Evolutionary conservation across 2,797 vertebrate genomes (phyloP).

Genomic region (Manis javanica): DNA sequence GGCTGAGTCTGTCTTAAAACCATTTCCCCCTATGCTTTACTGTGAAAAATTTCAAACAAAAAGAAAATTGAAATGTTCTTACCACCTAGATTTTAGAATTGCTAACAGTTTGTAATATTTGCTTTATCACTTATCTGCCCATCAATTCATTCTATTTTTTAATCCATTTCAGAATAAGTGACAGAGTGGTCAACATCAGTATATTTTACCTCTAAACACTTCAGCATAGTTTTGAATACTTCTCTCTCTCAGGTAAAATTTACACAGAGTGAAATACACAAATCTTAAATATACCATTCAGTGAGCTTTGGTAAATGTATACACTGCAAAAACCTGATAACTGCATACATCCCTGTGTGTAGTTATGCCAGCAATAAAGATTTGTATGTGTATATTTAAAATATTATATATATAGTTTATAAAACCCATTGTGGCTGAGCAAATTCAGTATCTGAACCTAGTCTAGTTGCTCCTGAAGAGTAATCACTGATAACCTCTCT

Average conservation of each 20-base stretch:
- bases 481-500: conserved; percentile 10
- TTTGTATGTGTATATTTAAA: conserved; percentile 1
- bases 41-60: conserved; percentile 25
- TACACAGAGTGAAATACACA: not conserved
- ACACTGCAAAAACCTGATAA: not conserved
- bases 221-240: conserved; percentile 25
- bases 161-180: conserved; percentile 2
- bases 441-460: conserved; percentile 37
- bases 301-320: conserved; percentile 14
- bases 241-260: conserved; percentile 8
- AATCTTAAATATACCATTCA: conserved; percentile 32
- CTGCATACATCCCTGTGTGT: not conserved
- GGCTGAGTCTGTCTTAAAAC: conserved; percentile 5
- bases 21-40: not conserved
- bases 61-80: not conserved
- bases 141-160: conserved; percentile 25
- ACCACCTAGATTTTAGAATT: not conserved
- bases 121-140: not conserved
- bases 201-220: not conserved
- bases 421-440: not conserved
- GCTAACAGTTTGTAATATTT: not conserved
- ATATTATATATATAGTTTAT: not conserved
- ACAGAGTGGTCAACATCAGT: not conserved
- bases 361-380: conserved; percentile 58
- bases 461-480: not conserved